Base-by-base conservation (phyloP, 2,113 vertebrate genomes). In the Toxotes jaculatrix region DNA sequence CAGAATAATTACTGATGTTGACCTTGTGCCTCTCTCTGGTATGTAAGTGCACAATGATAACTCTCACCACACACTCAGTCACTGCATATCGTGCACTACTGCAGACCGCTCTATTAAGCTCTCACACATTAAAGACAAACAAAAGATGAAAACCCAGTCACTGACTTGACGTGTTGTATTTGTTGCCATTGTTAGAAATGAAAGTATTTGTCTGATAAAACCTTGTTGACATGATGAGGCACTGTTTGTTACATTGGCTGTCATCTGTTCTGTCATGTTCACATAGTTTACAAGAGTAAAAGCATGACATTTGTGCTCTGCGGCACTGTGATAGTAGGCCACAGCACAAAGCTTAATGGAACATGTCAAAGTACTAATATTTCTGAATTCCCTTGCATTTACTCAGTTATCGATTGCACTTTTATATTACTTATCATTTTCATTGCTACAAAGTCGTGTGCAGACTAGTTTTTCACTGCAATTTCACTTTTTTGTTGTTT, bases 1-100 rank as follows among this genome's bases (percentile, higher is more conserved):
- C 84, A 80, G 85, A 82, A 86, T 91, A 91, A 93, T 91, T 93
- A 89, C 87, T 14, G 79, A 74, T 82, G 89, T 90, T 93, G 91
- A 93, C 93, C 93, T 93, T 92, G 82, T 82, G 83, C n/a, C 72
- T 83, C 85, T 85, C 59, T 76, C 69, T 21, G 73, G 76, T 78
- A 74, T 81, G 59, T 77, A 80, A 75, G 80, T 66, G 66, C 77
- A 56, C 65, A 27, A 19, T 12, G 76, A 87, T 57, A 74, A 61
- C 80, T 63, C 82, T 79, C 82, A 55, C 56, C 73, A 36, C 83
- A 75, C 75, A 79, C 81, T 79, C 17, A 72, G 51, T 74, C 84
- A 64, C 55, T 27, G 17, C 57, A 57, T 51, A 64, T 65, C 56
- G 47, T 16, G 10, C 27, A 19, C 60, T 31, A 31, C 78, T 68